phyloP scores from a whole-genome alignment of 2,888 invertebrate species.

The Erebia palarica region DNA sequence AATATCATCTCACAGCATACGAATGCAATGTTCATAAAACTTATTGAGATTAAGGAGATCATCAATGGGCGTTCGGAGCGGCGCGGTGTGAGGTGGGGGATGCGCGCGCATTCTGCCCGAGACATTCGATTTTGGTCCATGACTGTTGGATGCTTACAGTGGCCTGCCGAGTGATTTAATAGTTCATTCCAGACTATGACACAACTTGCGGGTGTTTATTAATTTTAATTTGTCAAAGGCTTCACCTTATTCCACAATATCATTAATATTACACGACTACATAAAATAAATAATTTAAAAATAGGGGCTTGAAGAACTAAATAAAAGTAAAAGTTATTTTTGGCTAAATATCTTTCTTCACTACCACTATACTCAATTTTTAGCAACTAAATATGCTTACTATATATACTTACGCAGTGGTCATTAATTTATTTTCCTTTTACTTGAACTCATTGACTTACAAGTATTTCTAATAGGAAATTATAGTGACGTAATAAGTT shows the following conservation, averaged over 20 bases:
- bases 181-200: constrained; percentile 74
- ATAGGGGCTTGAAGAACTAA: no score
- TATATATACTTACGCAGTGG: no score
- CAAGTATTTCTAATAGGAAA: not conserved
- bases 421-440: not conserved
- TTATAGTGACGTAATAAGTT: constrained; percentile 2
- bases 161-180: constrained; percentile 77
- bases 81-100: constrained; percentile 62
- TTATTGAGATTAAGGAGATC: constrained; percentile 76
- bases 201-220: constrained; percentile 49
- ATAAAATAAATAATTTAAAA: no score
- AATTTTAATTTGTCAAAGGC: constrained; percentile 16
- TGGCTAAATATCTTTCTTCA: no score
- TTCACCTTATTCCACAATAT: not conserved
- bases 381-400: no score
- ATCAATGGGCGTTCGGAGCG: constrained; percentile 77
- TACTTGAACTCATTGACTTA: not conserved
- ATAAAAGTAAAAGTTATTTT: no score
- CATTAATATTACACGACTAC: no score
- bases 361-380: no score
- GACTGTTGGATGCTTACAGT: constrained; percentile 80
- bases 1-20: constrained; percentile 19
- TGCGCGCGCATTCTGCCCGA: constrained; percentile 77
- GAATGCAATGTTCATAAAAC: constrained; percentile 61
- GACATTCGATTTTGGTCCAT: constrained; percentile 84